A percentile compares a stretch with the other conserved stretches of the same genome.
These are phyloP conservation scores for Drosophila maculinotata DNA, from an alignment of 2,888 invertebrate genomes.

Conservation along the genomic window DNA sequence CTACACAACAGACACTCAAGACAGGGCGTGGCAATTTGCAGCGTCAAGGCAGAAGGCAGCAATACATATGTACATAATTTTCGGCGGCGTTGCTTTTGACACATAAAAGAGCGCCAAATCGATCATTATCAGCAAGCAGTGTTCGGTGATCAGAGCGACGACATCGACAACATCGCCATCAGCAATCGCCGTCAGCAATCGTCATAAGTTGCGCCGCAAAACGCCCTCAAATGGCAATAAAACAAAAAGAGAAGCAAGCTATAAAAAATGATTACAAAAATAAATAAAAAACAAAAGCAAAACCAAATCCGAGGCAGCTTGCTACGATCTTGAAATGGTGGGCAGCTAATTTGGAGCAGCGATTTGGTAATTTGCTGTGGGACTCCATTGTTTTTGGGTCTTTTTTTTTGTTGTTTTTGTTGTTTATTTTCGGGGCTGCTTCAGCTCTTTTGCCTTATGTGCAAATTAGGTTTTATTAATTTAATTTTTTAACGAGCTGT, in stretches of 20 bases:
- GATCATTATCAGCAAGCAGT: slow-evolving; percentile 70
- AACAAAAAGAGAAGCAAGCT: neutral
- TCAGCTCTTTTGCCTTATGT: slow-evolving; percentile 48
- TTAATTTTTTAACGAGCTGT: slow-evolving; percentile 76
- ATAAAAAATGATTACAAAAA: slow-evolving; percentile 4
- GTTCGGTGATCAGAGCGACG: slow-evolving; percentile 37
- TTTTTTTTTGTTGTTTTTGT: neutral
- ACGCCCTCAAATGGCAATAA: slow-evolving; percentile 59
- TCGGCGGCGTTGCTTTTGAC: slow-evolving; percentile 64
- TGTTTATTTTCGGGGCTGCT: slow-evolving; percentile 22
- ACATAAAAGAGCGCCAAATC: slow-evolving; percentile 68
- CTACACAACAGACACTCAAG: too few species aligned
- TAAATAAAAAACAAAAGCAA: slow-evolving; percentile 2
- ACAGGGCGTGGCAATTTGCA: slow-evolving; percentile 33
- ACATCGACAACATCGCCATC: too few species aligned
- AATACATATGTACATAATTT: slow-evolving; percentile 25
- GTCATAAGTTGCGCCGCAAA: slow-evolving; percentile 43
- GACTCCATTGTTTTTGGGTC: slow-evolving; percentile 57
- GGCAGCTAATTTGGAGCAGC: slow-evolving; percentile 72
- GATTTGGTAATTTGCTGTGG: slow-evolving; percentile 70
- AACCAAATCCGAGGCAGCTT: slow-evolving; percentile 10
- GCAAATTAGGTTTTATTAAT: slow-evolving; percentile 79
- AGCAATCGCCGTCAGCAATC: slow-evolving; percentile 41
- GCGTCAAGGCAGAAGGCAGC: slow-evolving; percentile 21
- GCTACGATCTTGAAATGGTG: slow-evolving; percentile 51